Base-by-base conservation (phyloP, 2,797 vertebrate genomes). In the Phyllotis vaccarum region DNA sequence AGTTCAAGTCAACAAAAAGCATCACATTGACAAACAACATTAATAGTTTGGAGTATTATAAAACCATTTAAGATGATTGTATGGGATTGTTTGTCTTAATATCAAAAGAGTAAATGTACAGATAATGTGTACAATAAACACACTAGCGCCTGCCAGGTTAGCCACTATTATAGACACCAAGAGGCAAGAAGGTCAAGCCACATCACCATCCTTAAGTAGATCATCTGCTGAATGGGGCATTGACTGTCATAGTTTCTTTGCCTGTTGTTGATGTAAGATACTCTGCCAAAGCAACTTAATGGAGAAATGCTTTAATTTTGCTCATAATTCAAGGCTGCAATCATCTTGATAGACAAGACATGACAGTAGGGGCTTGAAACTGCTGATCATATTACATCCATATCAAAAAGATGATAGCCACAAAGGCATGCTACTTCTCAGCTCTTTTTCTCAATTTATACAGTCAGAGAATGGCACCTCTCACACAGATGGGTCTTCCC, bases 31-130 rank as follows among this genome's bases (percentile, higher is more conserved):
- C 40, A 86, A 91, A 58, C 10, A 21, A 58, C 68, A 21, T 79
- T 11, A 93, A n/a, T 92, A 64, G 24, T 91, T 93, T 81, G 10
- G 11, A 54, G 72, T 52, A 62, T 91, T 81, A 79, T 56, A 22
- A 86, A 91, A 58, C n/a, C n/a, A 85, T 62, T 87, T 88, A 56
- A 54, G n/a, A 75, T 79, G 5, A 31, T 92, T 81, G 72, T 60
- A 8, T 52, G 49, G 5, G 46, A 37, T 49, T 89, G 0, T 68
- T 79, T 79, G 34, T 21, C 29, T 87, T 79, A 52, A 83, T 79
- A 40, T 56, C 21, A 40, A 16, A 82, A 24, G 43, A 85, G 13
- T n/a, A 78, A 89, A 60, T 29, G 60, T 40, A 86, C 29, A 91
- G 12, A 31, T 66, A 81, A 52, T 60, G 14, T 74, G 66, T 16